A percentile compares a stretch with the other conserved stretches of the same genome.
Evolutionary conservation across 2,888 invertebrate species (phyloP).

Genomic region (Dermolepida albohirtum): DNA sequence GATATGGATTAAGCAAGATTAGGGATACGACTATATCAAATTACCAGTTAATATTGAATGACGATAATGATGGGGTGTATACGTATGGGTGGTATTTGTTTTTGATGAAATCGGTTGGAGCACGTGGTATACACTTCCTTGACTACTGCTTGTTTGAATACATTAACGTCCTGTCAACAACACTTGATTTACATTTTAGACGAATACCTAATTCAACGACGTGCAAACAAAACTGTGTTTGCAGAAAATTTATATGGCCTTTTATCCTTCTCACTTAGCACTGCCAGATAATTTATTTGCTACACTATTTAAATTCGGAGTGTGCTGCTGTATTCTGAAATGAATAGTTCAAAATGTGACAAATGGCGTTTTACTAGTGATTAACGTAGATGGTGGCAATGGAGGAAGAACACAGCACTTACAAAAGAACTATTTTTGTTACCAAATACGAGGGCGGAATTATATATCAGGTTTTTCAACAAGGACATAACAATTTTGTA

Average conservation of each 20-base stretch:
- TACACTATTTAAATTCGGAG: neutral
- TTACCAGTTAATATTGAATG: conserved; percentile 25
- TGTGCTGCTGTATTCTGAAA: too few species aligned
- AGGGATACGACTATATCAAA: conserved; percentile 9
- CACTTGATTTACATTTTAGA: conserved; percentile 23
- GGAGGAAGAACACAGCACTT: too few species aligned
- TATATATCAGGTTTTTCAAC: too few species aligned
- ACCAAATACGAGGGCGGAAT: too few species aligned
- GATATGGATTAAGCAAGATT: conserved; percentile 10
- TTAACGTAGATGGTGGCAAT: too few species aligned
- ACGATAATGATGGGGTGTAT: conserved; percentile 3
- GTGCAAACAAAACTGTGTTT: neutral
- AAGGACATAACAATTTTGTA: too few species aligned
- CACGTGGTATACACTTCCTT: neutral
- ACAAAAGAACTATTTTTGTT: too few species aligned
- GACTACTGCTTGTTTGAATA: conserved; percentile 13
- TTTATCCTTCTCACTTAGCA: neutral
- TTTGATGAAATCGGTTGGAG: neutral
- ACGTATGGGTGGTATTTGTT: conserved; percentile 9
- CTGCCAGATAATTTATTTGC: conserved; percentile 5
- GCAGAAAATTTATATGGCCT: conserved; percentile 1
- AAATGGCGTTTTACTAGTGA: too few species aligned
- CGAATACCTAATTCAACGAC: conserved; percentile 28
- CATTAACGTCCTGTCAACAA: conserved; percentile 27
- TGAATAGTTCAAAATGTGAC: too few species aligned